Evolutionary conservation across 2,888 invertebrate genomes (phyloP).

Genomic region (Ditula angustiorana): DNA sequence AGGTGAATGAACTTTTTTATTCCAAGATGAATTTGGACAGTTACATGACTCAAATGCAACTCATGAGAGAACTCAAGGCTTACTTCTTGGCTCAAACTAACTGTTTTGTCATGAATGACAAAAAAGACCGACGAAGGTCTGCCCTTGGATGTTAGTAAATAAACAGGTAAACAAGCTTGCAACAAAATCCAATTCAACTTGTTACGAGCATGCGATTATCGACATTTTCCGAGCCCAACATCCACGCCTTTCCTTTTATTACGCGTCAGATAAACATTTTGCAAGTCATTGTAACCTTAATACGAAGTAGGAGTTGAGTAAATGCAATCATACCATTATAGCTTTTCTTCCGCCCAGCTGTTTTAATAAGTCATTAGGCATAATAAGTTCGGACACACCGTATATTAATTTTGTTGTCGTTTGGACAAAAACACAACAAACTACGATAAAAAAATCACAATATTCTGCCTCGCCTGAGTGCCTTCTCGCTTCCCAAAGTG

Average conservation of each 20-base stretch:
- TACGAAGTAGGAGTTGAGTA: neutral
- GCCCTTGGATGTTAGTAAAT: slow-evolving; percentile 24
- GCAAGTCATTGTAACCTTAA: slow-evolving; percentile 46
- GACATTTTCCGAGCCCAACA: slow-evolving; percentile 17
- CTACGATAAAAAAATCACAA: neutral
- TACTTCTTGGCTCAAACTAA: neutral
- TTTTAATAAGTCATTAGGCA: slow-evolving; percentile 80
- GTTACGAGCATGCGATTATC: neutral
- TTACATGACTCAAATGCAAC: too few species aligned
- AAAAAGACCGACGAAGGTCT: neutral
- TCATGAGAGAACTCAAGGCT: neutral
- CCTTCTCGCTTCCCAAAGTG: too few species aligned
- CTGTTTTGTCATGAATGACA: neutral
- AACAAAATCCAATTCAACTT: neutral
- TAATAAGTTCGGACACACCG: slow-evolving; percentile 57
- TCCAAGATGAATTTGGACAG: too few species aligned
- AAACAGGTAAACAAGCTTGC: slow-evolving; percentile 10
- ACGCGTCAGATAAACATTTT: slow-evolving; percentile 31
- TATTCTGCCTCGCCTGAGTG: too few species aligned
- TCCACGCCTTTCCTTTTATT: slow-evolving; percentile 7
- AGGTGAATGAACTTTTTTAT: too few species aligned
- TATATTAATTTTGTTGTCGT: slow-evolving; percentile 29
- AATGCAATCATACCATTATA: slow-evolving; percentile 67
- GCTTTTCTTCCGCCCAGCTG: slow-evolving; percentile 78
- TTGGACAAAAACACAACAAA: slow-evolving; percentile 28